Evolutionary conservation across 2,797 vertebrate species (phyloP).

Genomic region (Channa striata): DNA sequence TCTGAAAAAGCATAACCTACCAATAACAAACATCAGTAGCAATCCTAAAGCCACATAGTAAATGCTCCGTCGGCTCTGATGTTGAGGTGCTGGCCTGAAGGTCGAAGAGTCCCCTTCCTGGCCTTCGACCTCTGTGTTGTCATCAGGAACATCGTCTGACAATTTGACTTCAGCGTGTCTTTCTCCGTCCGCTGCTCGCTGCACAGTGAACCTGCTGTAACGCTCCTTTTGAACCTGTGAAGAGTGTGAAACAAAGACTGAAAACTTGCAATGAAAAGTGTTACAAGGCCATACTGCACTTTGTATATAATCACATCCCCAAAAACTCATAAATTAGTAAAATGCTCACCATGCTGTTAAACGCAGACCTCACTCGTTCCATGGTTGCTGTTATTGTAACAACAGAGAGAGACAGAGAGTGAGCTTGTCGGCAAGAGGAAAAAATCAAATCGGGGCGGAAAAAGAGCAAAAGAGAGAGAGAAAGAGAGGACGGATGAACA

Average conservation of each 20-base stretch:
- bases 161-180: slow-evolving; percentile 90
- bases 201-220: slow-evolving; percentile 91
- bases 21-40: slow-evolving; percentile 84
- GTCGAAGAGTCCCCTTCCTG: slow-evolving; percentile 52
- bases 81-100: slow-evolving; percentile 55
- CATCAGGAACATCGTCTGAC: slow-evolving; percentile 85
- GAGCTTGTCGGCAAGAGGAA: not conserved
- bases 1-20: slow-evolving; percentile 65
- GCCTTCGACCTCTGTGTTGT: slow-evolving; percentile 70
- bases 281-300: too few relatives aligned
- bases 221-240: slow-evolving; percentile 86
- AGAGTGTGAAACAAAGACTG: not conserved
- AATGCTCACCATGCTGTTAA: slow-evolving; percentile 64
- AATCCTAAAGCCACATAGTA: slow-evolving; percentile 67
- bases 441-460: not conserved
- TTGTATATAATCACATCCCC: too few relatives aligned
- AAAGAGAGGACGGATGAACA: too few relatives aligned
- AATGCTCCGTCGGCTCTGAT: slow-evolving; percentile 52
- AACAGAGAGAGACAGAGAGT: not conserved
- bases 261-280: slow-evolving; percentile 13
- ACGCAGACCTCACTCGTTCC: slow-evolving; percentile 58
- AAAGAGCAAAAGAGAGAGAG: not conserved
- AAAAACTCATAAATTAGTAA: not conserved
- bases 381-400: slow-evolving; percentile 29
- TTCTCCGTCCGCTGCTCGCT: slow-evolving; percentile 82